Evolutionary conservation across 2,888 invertebrate species (phyloP).

Genomic region (Rotaria magnacalcarata): DNA sequence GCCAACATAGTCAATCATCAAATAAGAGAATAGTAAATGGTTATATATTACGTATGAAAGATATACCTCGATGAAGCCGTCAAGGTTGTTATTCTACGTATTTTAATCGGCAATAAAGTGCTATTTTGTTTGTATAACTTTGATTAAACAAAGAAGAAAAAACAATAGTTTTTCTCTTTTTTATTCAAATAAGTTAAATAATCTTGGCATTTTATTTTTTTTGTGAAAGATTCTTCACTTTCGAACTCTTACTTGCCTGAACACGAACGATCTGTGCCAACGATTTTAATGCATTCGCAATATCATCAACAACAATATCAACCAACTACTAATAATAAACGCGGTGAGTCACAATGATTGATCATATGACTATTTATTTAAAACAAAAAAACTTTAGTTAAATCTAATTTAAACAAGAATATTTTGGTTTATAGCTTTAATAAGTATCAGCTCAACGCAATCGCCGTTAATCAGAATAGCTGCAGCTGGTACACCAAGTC

Average conservation of each 20-base stretch:
- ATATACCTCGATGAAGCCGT: background rate
- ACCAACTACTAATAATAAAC: background rate
- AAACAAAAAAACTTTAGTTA: background rate
- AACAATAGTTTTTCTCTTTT: background rate
- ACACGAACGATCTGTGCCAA: background rate
- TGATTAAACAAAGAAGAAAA: background rate
- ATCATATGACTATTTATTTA: background rate
- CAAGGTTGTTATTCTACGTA: background rate
- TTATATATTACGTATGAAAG: background rate
- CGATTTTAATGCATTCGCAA: background rate
- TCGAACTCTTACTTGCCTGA: background rate
- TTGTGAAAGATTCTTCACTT: background rate
- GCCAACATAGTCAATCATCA: background rate
- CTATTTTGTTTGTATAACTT: background rate
- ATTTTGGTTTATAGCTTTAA: background rate
- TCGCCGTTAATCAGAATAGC: conserved; percentile 6
- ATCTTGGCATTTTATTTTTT: background rate
- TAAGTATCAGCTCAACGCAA: conserved; percentile 16
- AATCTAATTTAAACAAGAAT: too few species aligned
- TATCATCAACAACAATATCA: background rate
- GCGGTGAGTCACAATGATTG: background rate
- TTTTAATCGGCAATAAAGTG: background rate
- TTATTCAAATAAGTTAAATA: too few species aligned
- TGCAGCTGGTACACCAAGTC: background rate
- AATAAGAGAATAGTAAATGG: background rate